A percentile compares a stretch with the other conserved stretches of the same genome.
These are phyloP conservation scores for Indicator indicator DNA, from an alignment of 2,113 vertebrate genomes.

Conservation along the genomic window DNA sequence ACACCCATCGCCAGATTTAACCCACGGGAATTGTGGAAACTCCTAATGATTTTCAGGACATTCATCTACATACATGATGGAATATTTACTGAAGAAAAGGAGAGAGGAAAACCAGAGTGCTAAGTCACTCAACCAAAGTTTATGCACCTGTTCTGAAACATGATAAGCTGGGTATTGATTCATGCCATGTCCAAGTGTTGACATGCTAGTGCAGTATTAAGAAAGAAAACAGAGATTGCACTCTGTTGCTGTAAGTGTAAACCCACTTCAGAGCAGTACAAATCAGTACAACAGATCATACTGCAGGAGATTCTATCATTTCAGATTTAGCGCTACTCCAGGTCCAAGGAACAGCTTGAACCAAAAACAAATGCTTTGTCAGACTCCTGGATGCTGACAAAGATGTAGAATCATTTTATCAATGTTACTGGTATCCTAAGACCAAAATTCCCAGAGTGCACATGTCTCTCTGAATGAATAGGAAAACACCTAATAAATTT, in stretches of 20 bases:
- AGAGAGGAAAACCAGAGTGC: conserved; percentile 27
- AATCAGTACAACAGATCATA: background rate
- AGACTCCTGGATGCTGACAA: background rate
- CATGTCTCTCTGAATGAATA: background rate
- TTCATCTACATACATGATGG: background rate
- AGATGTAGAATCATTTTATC: background rate
- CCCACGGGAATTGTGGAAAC: background rate
- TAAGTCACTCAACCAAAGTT: conserved; percentile 47
- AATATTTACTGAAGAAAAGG: conserved; percentile 13
- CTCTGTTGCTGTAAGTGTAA: background rate
- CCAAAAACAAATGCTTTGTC: background rate
- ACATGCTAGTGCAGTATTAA: background rate
- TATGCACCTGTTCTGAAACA: conserved; percentile 60
- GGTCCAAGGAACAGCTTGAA: background rate
- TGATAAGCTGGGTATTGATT: background rate
- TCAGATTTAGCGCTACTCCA: background rate
- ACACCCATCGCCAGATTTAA: background rate
- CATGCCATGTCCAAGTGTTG: background rate
- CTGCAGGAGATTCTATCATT: background rate
- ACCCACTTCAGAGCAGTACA: background rate
- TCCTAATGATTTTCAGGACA: conserved; percentile 43
- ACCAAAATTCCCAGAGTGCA: background rate
- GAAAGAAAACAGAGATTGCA: background rate
- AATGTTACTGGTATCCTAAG: background rate
- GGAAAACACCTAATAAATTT: background rate